Base-by-base conservation (phyloP, 1,140 invertebrate genomes). In the Drosophila subobscura region DNA sequence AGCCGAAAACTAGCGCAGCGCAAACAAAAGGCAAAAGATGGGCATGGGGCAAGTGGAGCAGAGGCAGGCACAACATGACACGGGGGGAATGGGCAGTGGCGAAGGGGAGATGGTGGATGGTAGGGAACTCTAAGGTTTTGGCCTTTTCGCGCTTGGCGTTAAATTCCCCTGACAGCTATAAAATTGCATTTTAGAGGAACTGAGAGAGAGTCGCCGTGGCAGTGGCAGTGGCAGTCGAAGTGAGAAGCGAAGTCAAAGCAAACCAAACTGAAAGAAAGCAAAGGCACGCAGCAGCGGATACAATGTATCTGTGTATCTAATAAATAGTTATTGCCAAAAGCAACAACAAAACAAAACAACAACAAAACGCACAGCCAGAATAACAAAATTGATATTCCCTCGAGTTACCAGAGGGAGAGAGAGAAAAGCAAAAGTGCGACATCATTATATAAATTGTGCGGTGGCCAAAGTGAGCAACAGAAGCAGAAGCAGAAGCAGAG, bases 121-220 rank as follows among this genome's bases (percentile, higher is more conserved):
- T 37, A 44, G 44, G 50, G 52, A 57, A 60, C 61, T 65, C 44
- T 68, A 70, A 68, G 64, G 63, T 86, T 79, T 55, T 75, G 83
- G 84, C 83, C 88, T 86, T 86, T 88, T 86, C 83, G 83, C 83
- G 83, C 83, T 86, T 86, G 83, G 83, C 83, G 83, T 88, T 86
- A 86, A 86, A 88, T 86, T 86, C 83, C 83, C 83, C 53, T 86
- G 83, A 86, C 83, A 86, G 83, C 83, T 86, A 86, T 86, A 86
- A 86, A 86, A 86, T 86, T 86, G 83, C 83, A 86, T 86, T 86
- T 86, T 88, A 86, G 84, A 86, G 83, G 33, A 37, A 12, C 8
- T 4, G 49, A 29, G 49, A 55, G 4, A 37, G 25, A 23, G 12
- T 10, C 5, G 5, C 45, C 46, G 16, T 20, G 29, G 46, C 27